Base-by-base conservation (phyloP, 1,140 invertebrate species). In the Heliconius hermathena region DNA sequence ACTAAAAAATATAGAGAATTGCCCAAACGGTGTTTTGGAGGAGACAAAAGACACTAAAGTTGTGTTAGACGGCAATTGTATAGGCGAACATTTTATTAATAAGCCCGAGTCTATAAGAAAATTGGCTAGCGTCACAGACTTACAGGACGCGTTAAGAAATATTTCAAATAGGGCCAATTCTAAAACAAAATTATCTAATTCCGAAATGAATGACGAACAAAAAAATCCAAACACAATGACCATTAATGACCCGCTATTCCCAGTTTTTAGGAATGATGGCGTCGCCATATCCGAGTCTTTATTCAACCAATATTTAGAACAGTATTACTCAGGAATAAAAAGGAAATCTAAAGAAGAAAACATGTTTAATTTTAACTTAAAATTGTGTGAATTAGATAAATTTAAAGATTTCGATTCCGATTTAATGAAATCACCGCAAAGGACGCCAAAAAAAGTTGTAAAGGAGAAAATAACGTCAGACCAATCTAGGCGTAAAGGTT, bases 161-260 rank as follows among this genome's bases (percentile, higher is more conserved):
- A 90, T 95, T 20, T 95, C 95, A 8, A 94, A 95, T 74, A 92
- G 95, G 73, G 86, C 93, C 3, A 90, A 94, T 3, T 90, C 95
- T 6, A 95, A 94, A 77, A 87, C 94, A 77, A 90, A 94, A 78
- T 85, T 94, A 82, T 94, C 90, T 81, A 90, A 91, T 74, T 89
- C 93, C 18, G 95, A 95, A 84, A 89, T 77, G 1, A 91, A 90
- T 78, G 93, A 93, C 9, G 92, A 95, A 81, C 83, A 90, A 8
- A 93, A 94, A 76, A 89, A 86, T 13, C 89, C 88, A 71, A 88
- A 88, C 71, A 96, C 95, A 20, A 96, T 96, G 77, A 97, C 97
- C 1, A 97, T 98, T 74, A 96, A 96, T 41, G 97, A 98, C 94
- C 97, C 97, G 26, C 95, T 94, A 73, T 97, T 96, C 94, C 97